A percentile compares a stretch with the other conserved stretches of the same genome.
These are phyloP conservation scores for Drosophila nigricruria DNA, from an alignment of 2,888 invertebrate genomes.

Conservation along the genomic window DNA sequence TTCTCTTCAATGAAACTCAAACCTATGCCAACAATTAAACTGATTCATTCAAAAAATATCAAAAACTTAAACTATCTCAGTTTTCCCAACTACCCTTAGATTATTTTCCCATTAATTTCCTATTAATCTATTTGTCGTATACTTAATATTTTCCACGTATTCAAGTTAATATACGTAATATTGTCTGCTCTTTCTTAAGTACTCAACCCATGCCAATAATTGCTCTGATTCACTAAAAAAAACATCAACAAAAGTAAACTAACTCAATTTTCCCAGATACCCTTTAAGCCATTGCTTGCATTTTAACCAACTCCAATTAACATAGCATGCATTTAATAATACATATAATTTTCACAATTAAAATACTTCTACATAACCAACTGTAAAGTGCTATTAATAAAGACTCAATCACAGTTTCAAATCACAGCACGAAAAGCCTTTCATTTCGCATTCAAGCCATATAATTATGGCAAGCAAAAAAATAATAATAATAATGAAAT, in stretches of 20 bases:
- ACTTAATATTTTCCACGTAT: too few species aligned
- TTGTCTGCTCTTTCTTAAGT: neutral
- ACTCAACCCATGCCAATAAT: constrained; percentile 1
- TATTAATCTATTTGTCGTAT: too few species aligned
- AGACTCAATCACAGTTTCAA: constrained; percentile 40
- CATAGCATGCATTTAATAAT: constrained; percentile 14
- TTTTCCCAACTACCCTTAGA: too few species aligned
- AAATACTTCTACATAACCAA: constrained; percentile 9
- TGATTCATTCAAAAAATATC: neutral
- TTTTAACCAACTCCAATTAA: constrained; percentile 12
- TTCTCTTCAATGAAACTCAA: neutral
- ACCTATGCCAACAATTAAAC: constrained; percentile 2
- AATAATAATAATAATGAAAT: constrained; percentile 8
- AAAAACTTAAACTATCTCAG: neutral
- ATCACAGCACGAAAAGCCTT: constrained; percentile 40
- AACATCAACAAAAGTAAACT: neutral
- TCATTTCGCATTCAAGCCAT: constrained; percentile 30
- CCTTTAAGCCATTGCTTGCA: neutral
- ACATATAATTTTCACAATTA: constrained; percentile 24
- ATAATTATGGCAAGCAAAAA: constrained; percentile 53
- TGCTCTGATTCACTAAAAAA: constrained; percentile 9
- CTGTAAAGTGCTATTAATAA: constrained; percentile 49
- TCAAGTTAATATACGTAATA: too few species aligned
- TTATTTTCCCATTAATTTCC: too few species aligned
- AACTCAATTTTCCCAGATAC: constrained; percentile 10